Conservation (phyloP, 92 coral and sea anemone species). For the Parazoanthus swiftii region DNA sequence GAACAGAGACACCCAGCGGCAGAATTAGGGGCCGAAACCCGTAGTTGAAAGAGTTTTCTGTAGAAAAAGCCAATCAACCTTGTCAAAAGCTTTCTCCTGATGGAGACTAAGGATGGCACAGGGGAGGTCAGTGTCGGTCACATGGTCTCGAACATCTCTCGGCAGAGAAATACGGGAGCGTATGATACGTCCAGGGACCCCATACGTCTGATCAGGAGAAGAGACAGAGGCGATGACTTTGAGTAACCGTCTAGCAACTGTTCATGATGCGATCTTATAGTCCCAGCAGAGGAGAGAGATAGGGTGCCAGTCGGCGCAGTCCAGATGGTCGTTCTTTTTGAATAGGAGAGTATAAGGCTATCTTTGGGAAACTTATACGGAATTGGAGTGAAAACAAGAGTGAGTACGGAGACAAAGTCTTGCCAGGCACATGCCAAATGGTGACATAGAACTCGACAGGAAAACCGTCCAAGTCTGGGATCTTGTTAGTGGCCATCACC, state of each 20-base stretch:
- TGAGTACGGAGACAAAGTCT: too few relatives aligned
- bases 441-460: too few relatives aligned
- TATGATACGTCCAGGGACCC: slow-evolving; percentile 53
- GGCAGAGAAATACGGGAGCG: slow-evolving; percentile 45
- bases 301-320: too few relatives aligned
- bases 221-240: slow-evolving; percentile 47
- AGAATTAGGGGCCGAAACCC: too few relatives aligned
- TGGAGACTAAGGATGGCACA: slow-evolving; percentile 44
- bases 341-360: background rate
- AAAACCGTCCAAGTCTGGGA: too few relatives aligned
- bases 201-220: slow-evolving; percentile 58
- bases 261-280: slow-evolving; percentile 51
- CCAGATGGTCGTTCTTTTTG: too few relatives aligned
- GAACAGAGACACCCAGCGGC: too few relatives aligned
- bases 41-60: background rate
- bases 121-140: background rate
- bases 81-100: slow-evolving; percentile 65
- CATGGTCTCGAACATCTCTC: slow-evolving; percentile 16
- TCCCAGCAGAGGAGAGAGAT: slow-evolving; percentile 29
- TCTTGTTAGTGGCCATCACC: too few relatives aligned
- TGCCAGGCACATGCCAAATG: too few relatives aligned
- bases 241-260: slow-evolving; percentile 48
- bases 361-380: too few relatives aligned
- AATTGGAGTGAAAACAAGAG: too few relatives aligned
- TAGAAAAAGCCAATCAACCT: slow-evolving; percentile 6